Evolutionary conservation across 2,113 vertebrate genomes (phyloP).

Genomic region (Sylvilagus bachmani): DNA sequence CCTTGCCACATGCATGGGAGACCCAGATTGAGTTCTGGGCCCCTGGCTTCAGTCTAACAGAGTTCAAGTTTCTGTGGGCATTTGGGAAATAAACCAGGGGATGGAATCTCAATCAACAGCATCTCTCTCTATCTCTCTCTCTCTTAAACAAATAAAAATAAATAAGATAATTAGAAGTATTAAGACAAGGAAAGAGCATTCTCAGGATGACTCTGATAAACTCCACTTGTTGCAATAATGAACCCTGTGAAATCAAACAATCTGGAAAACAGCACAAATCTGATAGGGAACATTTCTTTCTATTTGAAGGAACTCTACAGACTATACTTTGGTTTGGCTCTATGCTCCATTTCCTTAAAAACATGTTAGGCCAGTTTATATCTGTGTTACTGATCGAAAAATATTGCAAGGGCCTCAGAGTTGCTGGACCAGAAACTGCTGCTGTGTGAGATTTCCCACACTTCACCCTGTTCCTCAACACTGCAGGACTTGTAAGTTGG

Average conservation of each 20-base stretch:
- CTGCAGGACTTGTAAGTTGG: accelerated
- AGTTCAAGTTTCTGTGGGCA: too few relatives aligned
- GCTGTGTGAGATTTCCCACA: too few relatives aligned
- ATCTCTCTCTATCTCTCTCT: too few relatives aligned
- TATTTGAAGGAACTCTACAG: neutral
- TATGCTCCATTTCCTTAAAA: neutral
- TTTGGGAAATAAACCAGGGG: too few relatives aligned
- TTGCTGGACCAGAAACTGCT: neutral
- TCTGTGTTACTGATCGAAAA: neutral
- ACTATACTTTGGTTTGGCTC: neutral
- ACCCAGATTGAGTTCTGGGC: too few relatives aligned
- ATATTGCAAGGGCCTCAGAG: neutral
- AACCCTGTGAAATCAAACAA: neutral
- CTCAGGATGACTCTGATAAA: neutral
- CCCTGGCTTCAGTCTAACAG: too few relatives aligned
- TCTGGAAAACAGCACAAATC: neutral
- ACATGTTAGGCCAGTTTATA: neutral
- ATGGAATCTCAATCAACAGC: too few relatives aligned
- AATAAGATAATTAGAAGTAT: neutral
- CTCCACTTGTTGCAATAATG: neutral
- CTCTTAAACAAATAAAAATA: too few relatives aligned
- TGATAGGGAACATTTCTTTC: neutral
- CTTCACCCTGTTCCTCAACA: neutral
- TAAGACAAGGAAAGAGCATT: neutral
- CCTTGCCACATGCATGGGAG: too few relatives aligned